Conservation (phyloP, 2,888 invertebrate species). For the Fragum fragum region DNA sequence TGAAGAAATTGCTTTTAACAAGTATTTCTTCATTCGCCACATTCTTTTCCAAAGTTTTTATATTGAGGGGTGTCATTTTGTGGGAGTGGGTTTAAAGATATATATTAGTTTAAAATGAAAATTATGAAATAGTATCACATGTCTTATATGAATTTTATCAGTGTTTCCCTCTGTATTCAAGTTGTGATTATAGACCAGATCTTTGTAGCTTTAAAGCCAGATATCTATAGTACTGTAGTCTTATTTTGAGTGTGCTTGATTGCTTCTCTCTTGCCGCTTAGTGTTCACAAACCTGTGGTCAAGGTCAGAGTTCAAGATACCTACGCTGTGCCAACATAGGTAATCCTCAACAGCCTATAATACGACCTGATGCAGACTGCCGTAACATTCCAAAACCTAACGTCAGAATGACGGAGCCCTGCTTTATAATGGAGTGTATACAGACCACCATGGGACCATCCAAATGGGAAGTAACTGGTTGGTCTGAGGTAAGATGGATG, state of each 20-base stretch:
- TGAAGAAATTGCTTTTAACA: too few relatives aligned
- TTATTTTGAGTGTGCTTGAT: slow-evolving; percentile 18
- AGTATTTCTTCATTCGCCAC: too few relatives aligned
- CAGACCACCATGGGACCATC: slow-evolving; percentile 37
- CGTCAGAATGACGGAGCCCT: slow-evolving; percentile 66
- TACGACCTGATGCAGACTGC: slow-evolving; percentile 64
- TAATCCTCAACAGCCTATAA: slow-evolving; percentile 55
- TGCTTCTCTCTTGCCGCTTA: slow-evolving; percentile 70
- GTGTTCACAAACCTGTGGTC: slow-evolving; percentile 79
- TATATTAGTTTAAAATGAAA: too few relatives aligned
- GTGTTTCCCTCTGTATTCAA: too few relatives aligned
- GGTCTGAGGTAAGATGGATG: slow-evolving; percentile 73
- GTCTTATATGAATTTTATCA: too few relatives aligned
- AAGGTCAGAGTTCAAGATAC: slow-evolving; percentile 69
- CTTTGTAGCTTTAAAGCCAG: neutral
- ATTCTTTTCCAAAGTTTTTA: too few relatives aligned
- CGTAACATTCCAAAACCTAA: slow-evolving; percentile 66
- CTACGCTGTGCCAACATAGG: slow-evolving; percentile 70
- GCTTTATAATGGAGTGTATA: slow-evolving; percentile 69
- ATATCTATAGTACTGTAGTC: slow-evolving; percentile 1
- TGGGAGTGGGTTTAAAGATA: too few relatives aligned
- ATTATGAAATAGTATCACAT: too few relatives aligned
- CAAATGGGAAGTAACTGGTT: slow-evolving; percentile 68
- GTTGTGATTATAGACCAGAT: neutral
- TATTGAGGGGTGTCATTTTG: too few relatives aligned